These are phyloP conservation scores for Oncorhynchus kisutch DNA, from an alignment of 2,113 vertebrate species.

Conservation along the genomic window DNA sequence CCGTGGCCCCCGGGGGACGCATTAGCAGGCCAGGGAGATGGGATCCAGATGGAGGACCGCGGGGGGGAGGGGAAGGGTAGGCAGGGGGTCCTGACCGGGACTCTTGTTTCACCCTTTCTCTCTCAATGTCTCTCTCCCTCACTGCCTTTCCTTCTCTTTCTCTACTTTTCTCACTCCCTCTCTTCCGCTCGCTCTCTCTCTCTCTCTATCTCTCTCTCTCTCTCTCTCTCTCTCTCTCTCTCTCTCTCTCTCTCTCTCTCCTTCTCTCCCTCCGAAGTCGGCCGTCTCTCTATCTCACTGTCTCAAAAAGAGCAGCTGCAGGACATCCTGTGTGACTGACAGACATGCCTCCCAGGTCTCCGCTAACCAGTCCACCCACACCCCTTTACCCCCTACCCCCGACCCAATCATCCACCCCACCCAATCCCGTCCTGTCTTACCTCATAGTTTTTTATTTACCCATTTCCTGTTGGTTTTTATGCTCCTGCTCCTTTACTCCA, in stretches of 20 bases:
- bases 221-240: no score
- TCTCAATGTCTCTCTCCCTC: no score
- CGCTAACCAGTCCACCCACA: conserved; percentile 19
- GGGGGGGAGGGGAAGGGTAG: conserved; percentile 26
- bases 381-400: not conserved
- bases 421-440: no score
- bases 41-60: conserved; percentile 68
- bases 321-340: conserved; percentile 35
- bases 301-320: conserved; percentile 33
- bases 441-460: no score
- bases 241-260: no score
- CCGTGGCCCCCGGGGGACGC: conserved; percentile 64
- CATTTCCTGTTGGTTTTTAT: not conserved
- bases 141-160: no score
- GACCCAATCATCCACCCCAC: no score
- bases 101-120: conserved; percentile 10
- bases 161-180: no score
- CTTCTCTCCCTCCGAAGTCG: no score
- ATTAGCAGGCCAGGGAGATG: conserved; percentile 65
- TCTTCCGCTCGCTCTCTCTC: no score
- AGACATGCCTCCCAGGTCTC: conserved; percentile 20
- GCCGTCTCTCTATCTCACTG: conserved; percentile 17
- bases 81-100: conserved; percentile 3
- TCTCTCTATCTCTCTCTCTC: no score
- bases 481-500: no score